phyloP scores from a whole-genome alignment of 2,888 invertebrate genomes.

The Hirtodrosophila cameraria region DNA sequence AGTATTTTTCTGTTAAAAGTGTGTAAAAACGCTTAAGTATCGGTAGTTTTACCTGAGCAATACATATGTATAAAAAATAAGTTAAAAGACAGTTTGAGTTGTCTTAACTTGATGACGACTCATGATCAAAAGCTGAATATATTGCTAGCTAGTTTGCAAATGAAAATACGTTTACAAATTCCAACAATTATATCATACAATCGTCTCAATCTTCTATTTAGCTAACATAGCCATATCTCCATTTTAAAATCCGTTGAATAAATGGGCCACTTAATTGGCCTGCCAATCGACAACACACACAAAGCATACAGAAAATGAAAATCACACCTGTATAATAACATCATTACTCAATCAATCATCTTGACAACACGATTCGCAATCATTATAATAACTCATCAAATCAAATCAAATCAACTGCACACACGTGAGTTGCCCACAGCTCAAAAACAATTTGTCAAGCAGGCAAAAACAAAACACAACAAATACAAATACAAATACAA shows the following conservation, averaged over 20 bases:
- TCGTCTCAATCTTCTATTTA: too few species aligned
- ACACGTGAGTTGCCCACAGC: slow-evolving; percentile 39
- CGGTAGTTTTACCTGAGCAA: too few species aligned
- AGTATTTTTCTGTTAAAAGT: too few species aligned
- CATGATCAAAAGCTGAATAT: too few species aligned
- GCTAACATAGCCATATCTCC: background rate
- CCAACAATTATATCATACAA: too few species aligned
- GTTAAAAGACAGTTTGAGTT: too few species aligned
- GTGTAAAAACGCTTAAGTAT: too few species aligned
- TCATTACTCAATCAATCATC: slow-evolving; percentile 71
- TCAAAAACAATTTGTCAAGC: slow-evolving; percentile 13
- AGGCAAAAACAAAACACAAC: slow-evolving; percentile 2
- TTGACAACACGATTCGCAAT: slow-evolving; percentile 61
- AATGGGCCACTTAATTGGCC: slow-evolving; percentile 62
- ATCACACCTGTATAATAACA: slow-evolving; percentile 63
- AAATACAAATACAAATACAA: slow-evolving; percentile 1
- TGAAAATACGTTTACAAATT: too few species aligned
- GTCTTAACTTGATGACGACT: too few species aligned
- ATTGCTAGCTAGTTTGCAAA: too few species aligned
- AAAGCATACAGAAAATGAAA: slow-evolving; percentile 31
- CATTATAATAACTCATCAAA: slow-evolving; percentile 56
- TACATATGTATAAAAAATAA: too few species aligned
- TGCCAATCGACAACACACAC: slow-evolving; percentile 32
- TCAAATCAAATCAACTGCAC: slow-evolving; percentile 48
- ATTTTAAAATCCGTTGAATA: slow-evolving; percentile 11